phyloP scores from a whole-genome alignment of 1,140 invertebrate genomes.

The Drosophila ohnishii region DNA sequence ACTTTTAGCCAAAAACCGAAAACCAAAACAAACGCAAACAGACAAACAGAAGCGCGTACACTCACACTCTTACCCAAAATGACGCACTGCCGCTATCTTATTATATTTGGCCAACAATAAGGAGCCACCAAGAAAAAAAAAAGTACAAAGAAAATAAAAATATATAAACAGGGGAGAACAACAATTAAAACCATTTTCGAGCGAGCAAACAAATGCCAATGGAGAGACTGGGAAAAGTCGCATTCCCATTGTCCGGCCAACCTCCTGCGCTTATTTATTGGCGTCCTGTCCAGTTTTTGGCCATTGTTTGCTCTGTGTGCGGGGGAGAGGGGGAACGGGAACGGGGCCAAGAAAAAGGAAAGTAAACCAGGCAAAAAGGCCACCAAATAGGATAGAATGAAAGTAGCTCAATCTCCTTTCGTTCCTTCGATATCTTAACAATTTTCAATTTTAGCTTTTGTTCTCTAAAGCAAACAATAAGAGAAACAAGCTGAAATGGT shows the following conservation, averaged over 20 bases:
- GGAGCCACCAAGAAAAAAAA: constrained; percentile 34
- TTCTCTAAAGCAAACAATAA: constrained; percentile 65
- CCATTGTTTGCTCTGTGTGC: constrained; percentile 64
- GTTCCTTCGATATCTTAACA: constrained; percentile 67
- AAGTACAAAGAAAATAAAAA: constrained; percentile 44
- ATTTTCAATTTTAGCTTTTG: constrained; percentile 82
- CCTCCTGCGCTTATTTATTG: constrained; percentile 74
- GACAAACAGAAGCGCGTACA: constrained; percentile 43
- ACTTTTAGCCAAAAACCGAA: constrained; percentile 73
- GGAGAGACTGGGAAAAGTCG: constrained; percentile 35
- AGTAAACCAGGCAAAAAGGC: constrained; percentile 78
- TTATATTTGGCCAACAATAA: constrained; percentile 78
- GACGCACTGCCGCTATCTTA: constrained; percentile 69
- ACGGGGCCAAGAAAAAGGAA: constrained; percentile 52
- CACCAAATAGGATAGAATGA: constrained; percentile 66
- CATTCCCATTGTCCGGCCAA: constrained; percentile 50
- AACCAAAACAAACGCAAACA: constrained; percentile 71
- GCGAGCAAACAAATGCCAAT: constrained; percentile 62
- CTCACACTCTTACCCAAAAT: constrained; percentile 51
- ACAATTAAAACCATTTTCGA: constrained; percentile 79
- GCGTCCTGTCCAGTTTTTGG: constrained; percentile 61
- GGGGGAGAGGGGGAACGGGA: constrained; percentile 23
- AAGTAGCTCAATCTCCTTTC: constrained; percentile 63
- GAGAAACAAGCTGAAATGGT: constrained; percentile 23
- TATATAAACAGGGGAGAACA: constrained; percentile 52